phyloP scores from a whole-genome alignment of 2,888 invertebrate genomes.

The Dichetophora obliterata region DNA sequence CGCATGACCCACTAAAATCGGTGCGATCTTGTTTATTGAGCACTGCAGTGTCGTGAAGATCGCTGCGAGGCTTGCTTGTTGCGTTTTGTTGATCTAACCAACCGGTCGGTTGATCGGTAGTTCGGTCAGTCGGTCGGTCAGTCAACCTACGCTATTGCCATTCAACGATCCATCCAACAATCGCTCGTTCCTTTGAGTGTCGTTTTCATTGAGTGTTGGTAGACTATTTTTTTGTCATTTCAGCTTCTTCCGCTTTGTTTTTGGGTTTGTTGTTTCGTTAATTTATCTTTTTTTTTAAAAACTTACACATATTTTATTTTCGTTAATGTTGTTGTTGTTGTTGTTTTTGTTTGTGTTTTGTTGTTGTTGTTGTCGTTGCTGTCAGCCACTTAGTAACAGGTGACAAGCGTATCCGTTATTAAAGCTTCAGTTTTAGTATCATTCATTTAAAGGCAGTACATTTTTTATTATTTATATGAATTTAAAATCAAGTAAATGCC shows the following conservation, averaged over 20 bases:
- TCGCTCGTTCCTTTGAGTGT: background rate
- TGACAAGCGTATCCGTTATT: background rate
- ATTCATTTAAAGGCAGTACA: background rate
- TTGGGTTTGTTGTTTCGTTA: background rate
- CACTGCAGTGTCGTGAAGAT: too few species aligned
- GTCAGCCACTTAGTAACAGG: background rate
- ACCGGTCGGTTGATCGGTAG: constrained; percentile 1
- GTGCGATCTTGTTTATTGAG: too few species aligned
- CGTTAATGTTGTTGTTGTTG: background rate
- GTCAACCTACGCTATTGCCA: background rate
- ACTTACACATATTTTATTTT: background rate
- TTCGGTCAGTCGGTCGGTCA: background rate
- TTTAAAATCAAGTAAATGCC: too few species aligned
- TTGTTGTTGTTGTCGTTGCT: background rate
- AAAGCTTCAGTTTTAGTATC: background rate
- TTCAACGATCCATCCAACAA: background rate
- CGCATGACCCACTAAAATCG: constrained; percentile 25
- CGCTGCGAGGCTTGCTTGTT: too few species aligned
- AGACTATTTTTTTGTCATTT: background rate
- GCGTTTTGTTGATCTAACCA: background rate
- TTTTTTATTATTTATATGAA: background rate
- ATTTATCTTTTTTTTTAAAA: background rate
- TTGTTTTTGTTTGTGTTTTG: too few species aligned
- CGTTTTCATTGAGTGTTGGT: background rate
- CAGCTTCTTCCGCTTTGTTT: constrained; percentile 14